Base-by-base conservation (phyloP, 2,888 invertebrate species). In the Trypoxylon attenuatum region DNA sequence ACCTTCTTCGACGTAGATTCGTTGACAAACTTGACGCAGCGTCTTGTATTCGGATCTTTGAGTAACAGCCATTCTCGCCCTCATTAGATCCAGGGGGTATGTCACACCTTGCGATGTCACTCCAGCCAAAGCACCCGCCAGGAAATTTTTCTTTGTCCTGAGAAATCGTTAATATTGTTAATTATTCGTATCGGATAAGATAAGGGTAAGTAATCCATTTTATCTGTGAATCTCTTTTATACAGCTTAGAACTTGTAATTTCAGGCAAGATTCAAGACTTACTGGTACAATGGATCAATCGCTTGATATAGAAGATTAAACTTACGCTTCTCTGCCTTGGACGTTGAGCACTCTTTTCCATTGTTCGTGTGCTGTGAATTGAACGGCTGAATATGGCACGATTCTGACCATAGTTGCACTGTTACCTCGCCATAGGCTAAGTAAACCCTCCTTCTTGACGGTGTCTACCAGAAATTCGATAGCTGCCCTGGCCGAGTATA, bases 351-450 rank as follows among this genome's bases (percentile, higher is more conserved):
- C 86, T 71, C 91, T 90, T 86, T 97, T 97, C 94, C 96, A 99
- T 87, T 99, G 98, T 88, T 99, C 99, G 88, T 98, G 98, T 33
- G 98, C 93, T 0, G 97, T 94, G 88, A 98, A 99, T 89, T 99
- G 99, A 75, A 99, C 94, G 41, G 99, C 96, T 18, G 99, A 97
- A 88, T 99, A 98, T 0, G 99, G 99, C 51, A 98, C 90, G 66
- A 99, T 98, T 58, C 99, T 90, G 13, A 96, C 97, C 96, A 99
- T 96, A 0, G 98, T 99, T 2, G 99, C 99, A 72, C 97, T 96
- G 90, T 99, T 99, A 2, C 99, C 99, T 52, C 99, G 90, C 98
- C 98, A 99, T 78, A 99, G 88, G 57, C 96, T 94, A 8, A 92
- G 73, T 50, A 95, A 88, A 1, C 99, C 99, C 82, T 97, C 94